Evolutionary conservation across 2,113 vertebrate genomes (phyloP), one percentile per base, ranked within the genome.

Genomic region (Ammodytes marinus): DNA sequence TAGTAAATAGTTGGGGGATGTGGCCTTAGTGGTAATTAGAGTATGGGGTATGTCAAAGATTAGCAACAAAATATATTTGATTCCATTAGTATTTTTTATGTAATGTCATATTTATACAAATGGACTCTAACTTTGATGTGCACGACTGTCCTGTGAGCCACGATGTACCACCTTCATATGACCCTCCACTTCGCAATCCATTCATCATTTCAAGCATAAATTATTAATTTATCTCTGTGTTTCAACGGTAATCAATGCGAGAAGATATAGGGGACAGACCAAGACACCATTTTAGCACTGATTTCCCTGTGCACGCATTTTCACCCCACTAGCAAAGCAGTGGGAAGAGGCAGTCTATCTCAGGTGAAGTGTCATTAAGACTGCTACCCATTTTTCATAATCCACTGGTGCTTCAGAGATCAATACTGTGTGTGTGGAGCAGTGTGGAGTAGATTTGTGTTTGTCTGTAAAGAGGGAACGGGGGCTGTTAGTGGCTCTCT

Each of bases 361-460:
- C 70, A 85, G 73, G 85, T 86, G 87, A 90, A 89, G 87, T 87
- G 84, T 86, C 85, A 89, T 92, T 89, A 89, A 75, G 83, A 79
- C 39, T 72, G 72, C 61, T 55, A 17, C 57, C 71, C 80, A 88
- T 93, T 88, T 84, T 82, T 92, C 91, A 93, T 89, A 89, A 90
- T 90, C 86, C 86, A 74, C 63, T 88, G 68, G 70, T 83, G 61
- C 86, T 76, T 59, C 72, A 71, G 61, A 71, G 82, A 91, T 91
- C 91, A 70, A 91, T 93, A 90, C 35, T 67, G 52, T 43, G 40
- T 70, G 86, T 75, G 80, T 42, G 75, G 50, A n/a, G 42, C 68
- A 54, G 54, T 49, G 54, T 79, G 66, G 63, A 66, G 61, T 52
- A 10, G 35, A 7, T 74, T 17, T 85, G 76, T 73, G 73, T 68